Conservation (phyloP, 2,888 invertebrate species). For the Ophion ellenae region DNA sequence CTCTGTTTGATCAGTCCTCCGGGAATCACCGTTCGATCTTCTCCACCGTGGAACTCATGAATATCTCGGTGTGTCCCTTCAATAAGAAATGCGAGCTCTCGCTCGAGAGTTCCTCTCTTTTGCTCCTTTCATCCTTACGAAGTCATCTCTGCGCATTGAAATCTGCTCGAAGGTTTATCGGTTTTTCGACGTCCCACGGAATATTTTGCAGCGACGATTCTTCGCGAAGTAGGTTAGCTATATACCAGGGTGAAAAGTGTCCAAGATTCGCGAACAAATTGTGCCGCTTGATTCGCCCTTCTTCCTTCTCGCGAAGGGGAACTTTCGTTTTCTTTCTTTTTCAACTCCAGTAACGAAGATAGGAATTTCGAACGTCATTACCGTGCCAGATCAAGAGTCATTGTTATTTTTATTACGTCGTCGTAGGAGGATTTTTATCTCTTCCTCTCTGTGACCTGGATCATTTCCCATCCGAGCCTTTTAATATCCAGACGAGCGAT, state of each 20-base stretch:
- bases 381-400: slow-evolving; percentile 1
- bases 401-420: slow-evolving; percentile 31
- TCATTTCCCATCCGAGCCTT: slow-evolving; percentile 30
- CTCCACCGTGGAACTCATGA: slow-evolving; percentile 20
- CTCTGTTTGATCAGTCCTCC: slow-evolving; percentile 13
- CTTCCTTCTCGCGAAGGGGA: no score
- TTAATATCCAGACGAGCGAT: slow-evolving; percentile 47
- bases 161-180: slow-evolving; percentile 28
- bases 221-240: background rate
- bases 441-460: slow-evolving; percentile 20
- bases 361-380: background rate
- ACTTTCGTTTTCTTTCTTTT: background rate
- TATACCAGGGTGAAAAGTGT: background rate
- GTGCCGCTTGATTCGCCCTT: no score
- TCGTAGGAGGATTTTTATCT: slow-evolving; percentile 50
- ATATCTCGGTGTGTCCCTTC: slow-evolving; percentile 6
- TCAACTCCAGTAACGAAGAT: background rate
- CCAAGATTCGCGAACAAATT: no score
- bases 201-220: background rate
- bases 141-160: slow-evolving; percentile 23
- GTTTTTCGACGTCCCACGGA: background rate
- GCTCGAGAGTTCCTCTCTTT: background rate
- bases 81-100: slow-evolving; percentile 7
- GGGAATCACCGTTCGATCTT: slow-evolving; percentile 1
- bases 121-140: background rate